phyloP scores from a whole-genome alignment of 2,888 invertebrate species.

The Bembecia ichneumoniformis region DNA sequence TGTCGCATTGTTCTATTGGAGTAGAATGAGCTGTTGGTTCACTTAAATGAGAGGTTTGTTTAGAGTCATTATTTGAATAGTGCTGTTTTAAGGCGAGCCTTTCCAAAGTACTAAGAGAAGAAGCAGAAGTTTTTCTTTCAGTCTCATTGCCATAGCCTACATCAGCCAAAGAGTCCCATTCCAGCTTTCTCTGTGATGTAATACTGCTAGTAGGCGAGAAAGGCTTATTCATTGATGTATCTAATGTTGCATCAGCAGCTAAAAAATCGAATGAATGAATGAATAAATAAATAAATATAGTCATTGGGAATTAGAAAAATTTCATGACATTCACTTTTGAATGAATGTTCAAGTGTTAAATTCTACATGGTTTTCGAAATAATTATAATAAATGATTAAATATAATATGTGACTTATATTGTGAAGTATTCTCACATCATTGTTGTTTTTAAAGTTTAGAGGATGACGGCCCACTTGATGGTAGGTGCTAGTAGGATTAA shows the following conservation, averaged over 20 bases:
- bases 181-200: conserved; percentile 81
- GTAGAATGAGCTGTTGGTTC: conserved; percentile 70
- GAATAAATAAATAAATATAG: background rate
- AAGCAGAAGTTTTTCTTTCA: conserved; percentile 61
- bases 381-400: background rate
- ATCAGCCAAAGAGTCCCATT: conserved; percentile 92
- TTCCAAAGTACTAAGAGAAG: conserved; percentile 74
- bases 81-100: conserved; percentile 72
- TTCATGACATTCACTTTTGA: background rate
- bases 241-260: conserved; percentile 51
- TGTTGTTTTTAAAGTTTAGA: too few species aligned
- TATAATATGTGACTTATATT: background rate
- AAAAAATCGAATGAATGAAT: conserved; percentile 29
- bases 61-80: conserved; percentile 52
- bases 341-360: background rate
- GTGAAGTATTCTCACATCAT: too few species aligned
- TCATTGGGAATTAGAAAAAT: too few species aligned
- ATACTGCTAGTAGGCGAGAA: conserved; percentile 82
- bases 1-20: conserved; percentile 45
- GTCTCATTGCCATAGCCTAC: conserved; percentile 81
- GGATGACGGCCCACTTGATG: too few species aligned
- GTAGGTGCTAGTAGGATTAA: too few species aligned
- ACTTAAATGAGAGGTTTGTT: conserved; percentile 40
- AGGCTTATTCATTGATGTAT: conserved; percentile 51
- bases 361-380: background rate